A percentile compares a stretch with the other conserved stretches of the same genome.
Conservation (phyloP, 2,797 vertebrate genomes). For the Phalloptychus januarius region DNA sequence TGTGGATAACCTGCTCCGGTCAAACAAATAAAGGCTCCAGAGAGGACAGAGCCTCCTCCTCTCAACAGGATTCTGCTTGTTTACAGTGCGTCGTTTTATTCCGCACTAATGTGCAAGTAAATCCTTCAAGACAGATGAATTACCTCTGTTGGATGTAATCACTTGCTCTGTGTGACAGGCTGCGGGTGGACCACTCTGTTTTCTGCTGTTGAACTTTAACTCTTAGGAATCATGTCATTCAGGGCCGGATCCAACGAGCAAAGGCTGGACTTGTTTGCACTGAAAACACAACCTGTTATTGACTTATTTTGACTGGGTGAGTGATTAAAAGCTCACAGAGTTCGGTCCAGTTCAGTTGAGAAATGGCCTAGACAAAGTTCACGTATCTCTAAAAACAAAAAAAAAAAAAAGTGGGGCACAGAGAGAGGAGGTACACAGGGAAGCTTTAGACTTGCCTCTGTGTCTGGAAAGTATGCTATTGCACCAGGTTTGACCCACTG, state of each 20-base stretch:
- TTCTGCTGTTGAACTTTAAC: not conserved
- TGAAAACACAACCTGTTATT: conserved; percentile 29
- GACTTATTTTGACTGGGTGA: conserved; percentile 54
- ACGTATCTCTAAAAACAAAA: not conserved
- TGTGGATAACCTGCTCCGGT: not conserved
- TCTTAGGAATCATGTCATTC: not conserved
- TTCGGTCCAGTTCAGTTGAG: conserved; percentile 39
- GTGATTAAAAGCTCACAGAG: conserved; percentile 34
- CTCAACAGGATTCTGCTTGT: not conserved
- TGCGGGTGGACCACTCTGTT: not conserved
- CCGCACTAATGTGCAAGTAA: not conserved
- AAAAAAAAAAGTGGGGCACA: not conserved
- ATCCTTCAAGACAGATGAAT: not conserved
- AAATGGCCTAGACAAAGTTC: conserved; percentile 59
- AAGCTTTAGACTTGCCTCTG: not conserved
- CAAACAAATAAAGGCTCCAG: conserved; percentile 38
- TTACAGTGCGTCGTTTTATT: not conserved
- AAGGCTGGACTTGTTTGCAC: conserved; percentile 48
- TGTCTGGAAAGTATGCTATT: not conserved
- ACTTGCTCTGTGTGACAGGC: not conserved
- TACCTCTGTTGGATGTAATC: not conserved
- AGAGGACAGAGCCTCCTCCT: not conserved
- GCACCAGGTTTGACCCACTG: not conserved
- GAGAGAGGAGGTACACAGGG: conserved; percentile 1
- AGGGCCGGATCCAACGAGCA: conserved; percentile 51